Base-by-base conservation (phyloP, 2,797 vertebrate species). In the Apogon hyalosoma region DNA sequence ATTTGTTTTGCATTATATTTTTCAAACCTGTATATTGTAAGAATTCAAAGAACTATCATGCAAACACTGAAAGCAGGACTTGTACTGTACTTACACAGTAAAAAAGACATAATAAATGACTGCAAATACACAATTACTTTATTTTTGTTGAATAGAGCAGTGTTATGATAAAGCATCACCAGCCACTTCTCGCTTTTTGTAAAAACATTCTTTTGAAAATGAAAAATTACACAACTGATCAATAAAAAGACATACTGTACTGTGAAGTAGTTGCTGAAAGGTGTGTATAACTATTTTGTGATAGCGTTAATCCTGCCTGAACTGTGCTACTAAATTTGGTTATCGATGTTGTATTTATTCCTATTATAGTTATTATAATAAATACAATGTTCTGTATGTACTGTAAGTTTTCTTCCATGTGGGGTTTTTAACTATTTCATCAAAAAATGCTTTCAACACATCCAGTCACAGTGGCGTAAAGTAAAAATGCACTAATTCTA, bases 81-180 rank as follows among this genome's bases (percentile, higher is more conserved):
- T 91, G 85, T 87, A 82, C 87, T 90, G 86, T 90, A 92, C 89
- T 93, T 86, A 90, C 87, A 90, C 80, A 87, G 89, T 88, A 89
- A 91, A 87, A 51, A 71, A 85, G 18, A 83, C 28, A 82, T 77
- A 90, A 83, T 84, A 86, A 90, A 90, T 83, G 66, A 84, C 79
- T 80, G 87, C 85, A 90, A 88, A 87, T 87, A 88, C 77, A 74
- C 62, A 70, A 75, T 88, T 86, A 87, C 82, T 88, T 79, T 89
- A 81, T 91, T 83, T 53, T 81, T 82, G 78, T 91, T 83, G 77
- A 85, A 65, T 88, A 87, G 82, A 78, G 69, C 69, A 82, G 82
- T 73, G 71, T 80, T 80, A 84, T 80, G 67, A 87, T 79, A 77
- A 84, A 89, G 72, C 80, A 77, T 75, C 73, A 63, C 55, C 61